These are phyloP conservation scores for Cherax quadricarinatus DNA, from an alignment of 1,140 invertebrate genomes.

Conservation along the genomic window DNA sequence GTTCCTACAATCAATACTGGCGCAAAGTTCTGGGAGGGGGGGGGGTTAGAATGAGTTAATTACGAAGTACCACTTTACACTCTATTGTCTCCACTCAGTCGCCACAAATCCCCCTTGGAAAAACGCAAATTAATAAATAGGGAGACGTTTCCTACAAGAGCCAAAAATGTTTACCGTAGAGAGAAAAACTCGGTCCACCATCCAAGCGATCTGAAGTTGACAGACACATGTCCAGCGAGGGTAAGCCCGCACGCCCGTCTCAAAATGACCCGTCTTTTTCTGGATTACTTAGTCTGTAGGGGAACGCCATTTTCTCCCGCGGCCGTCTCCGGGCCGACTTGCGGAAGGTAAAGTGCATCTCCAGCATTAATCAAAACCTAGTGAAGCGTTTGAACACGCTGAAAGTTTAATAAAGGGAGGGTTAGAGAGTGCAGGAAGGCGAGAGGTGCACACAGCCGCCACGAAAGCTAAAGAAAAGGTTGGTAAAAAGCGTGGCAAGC, in stretches of 20 bases:
- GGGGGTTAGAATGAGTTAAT: slow-evolving; percentile 48
- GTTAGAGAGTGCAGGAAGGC: not conserved
- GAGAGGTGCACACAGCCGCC: slow-evolving; percentile 24
- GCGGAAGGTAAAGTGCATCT: not conserved
- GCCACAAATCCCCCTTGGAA: not conserved
- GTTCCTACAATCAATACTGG: slow-evolving; percentile 56
- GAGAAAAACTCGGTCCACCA: slow-evolving; percentile 64
- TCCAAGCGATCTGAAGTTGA: slow-evolving; percentile 67
- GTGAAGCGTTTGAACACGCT: not conserved
- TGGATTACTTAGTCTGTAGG: slow-evolving; percentile 59
- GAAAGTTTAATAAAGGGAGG: not conserved
- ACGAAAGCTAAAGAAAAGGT: slow-evolving; percentile 68
- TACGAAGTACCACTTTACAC: slow-evolving; percentile 28
- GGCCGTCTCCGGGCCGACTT: not conserved
- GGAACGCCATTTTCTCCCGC: slow-evolving; percentile 33
- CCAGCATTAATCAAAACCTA: slow-evolving; percentile 10
- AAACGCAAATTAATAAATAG: slow-evolving; percentile 21
- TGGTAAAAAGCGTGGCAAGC: slow-evolving; percentile 64
- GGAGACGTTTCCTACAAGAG: not conserved
- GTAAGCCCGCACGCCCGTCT: slow-evolving; percentile 64
- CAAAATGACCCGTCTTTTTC: slow-evolving; percentile 70
- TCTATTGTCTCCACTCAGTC: not conserved
- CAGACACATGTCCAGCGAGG: slow-evolving; percentile 67
- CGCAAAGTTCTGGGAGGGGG: slow-evolving; percentile 15
- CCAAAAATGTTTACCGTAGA: slow-evolving; percentile 61